phyloP scores from a whole-genome alignment of 2,888 invertebrate species.

The Ypsolopha scabrella region DNA sequence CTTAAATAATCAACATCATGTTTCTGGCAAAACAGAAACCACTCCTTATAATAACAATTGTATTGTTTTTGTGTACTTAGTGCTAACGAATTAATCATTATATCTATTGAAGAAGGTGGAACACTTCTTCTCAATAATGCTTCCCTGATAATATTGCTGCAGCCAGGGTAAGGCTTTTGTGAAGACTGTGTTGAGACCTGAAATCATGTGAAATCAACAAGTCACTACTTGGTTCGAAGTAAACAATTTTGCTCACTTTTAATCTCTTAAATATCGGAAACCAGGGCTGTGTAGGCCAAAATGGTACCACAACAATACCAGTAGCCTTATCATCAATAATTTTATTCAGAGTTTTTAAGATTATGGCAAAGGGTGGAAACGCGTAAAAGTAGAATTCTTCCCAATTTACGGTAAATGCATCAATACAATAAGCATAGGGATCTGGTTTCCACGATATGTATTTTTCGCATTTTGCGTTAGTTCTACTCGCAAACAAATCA shows the following conservation, averaged over 20 bases:
- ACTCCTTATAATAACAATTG: not conserved
- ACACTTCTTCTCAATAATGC: not conserved
- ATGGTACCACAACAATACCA: too few species aligned
- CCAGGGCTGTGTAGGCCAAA: too few species aligned
- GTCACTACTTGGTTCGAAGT: too few species aligned
- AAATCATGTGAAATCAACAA: too few species aligned
- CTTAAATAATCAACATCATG: not conserved
- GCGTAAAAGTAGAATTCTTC: constrained; percentile 5
- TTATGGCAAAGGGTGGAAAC: constrained; percentile 8
- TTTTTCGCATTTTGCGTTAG: constrained; percentile 4
- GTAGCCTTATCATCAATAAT: too few species aligned
- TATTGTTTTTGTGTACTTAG: not conserved
- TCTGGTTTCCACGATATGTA: constrained; percentile 5
- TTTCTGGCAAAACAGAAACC: not conserved
- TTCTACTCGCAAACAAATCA: constrained; percentile 2
- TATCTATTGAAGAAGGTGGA: not conserved
- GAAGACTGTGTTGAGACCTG: too few species aligned
- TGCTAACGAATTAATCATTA: not conserved
- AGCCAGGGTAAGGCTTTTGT: constrained; percentile 4
- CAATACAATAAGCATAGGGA: constrained; percentile 3
- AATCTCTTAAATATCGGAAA: too few species aligned
- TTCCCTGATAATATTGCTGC: not conserved
- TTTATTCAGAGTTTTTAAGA: constrained; percentile 3
- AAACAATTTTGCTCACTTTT: too few species aligned
- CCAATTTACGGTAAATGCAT: constrained; percentile 9